Evolutionary conservation across 2,113 vertebrate species (phyloP).

Genomic region (Pandion haliaetus): DNA sequence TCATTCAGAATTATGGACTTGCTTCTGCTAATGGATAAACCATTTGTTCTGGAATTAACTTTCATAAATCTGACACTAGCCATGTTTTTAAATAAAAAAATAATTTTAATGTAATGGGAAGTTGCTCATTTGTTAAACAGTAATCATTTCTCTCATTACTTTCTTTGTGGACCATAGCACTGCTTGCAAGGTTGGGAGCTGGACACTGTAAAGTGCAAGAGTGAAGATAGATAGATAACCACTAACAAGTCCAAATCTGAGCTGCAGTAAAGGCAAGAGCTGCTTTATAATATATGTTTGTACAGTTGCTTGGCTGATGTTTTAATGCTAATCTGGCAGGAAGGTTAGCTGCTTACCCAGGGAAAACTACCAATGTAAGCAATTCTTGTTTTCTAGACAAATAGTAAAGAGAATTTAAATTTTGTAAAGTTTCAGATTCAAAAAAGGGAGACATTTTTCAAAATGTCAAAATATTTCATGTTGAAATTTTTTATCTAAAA

Average conservation of each 20-base stretch:
- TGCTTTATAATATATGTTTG: background rate
- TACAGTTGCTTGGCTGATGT: background rate
- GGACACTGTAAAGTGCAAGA: background rate
- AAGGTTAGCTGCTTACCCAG: slow-evolving; percentile 5
- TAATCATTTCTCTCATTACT: background rate
- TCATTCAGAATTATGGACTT: background rate
- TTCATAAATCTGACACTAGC: background rate
- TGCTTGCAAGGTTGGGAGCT: background rate
- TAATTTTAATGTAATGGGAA: background rate
- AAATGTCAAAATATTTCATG: slow-evolving; percentile 48
- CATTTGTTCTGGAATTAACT: background rate
- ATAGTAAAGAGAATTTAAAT: slow-evolving; percentile 47
- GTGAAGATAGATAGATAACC: background rate
- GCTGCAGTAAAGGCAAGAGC: background rate
- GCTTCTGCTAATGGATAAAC: background rate
- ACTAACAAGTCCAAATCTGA: background rate
- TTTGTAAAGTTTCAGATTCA: slow-evolving; percentile 22
- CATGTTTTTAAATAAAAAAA: background rate
- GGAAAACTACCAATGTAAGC: background rate
- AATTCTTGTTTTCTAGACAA: slow-evolving; percentile 11
- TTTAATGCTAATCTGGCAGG: background rate
- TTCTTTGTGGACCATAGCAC: background rate
- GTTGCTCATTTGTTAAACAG: background rate
- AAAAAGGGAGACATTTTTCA: slow-evolving; percentile 18
- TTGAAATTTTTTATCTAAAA: slow-evolving; percentile 47